A percentile compares a stretch with the other conserved stretches of the same genome.
phyloP scores from a whole-genome alignment of 1,140 invertebrate species.

The Belonocnema kinseyi region DNA sequence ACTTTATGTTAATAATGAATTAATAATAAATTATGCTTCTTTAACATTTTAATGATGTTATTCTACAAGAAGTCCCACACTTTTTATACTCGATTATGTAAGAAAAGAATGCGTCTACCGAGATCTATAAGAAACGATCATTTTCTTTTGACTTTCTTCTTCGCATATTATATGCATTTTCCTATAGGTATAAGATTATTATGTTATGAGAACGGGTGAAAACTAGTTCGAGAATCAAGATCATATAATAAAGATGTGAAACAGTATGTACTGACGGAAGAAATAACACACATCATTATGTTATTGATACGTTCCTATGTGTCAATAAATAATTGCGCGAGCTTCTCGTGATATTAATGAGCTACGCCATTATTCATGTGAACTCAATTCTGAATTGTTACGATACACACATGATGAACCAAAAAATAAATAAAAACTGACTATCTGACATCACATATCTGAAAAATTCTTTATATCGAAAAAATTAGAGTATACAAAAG shows the following conservation, averaged over 20 bases:
- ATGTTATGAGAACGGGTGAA: conserved; percentile 10
- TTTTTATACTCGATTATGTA: neutral
- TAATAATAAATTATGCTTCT: too few species aligned
- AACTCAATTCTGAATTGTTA: conserved; percentile 2
- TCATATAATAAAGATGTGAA: neutral
- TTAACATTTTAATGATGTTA: too few species aligned
- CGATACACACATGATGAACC: conserved; percentile 4
- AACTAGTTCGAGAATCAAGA: conserved; percentile 23
- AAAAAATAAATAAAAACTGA: too few species aligned
- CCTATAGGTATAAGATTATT: neutral
- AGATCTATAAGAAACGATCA: neutral
- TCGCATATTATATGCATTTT: neutral
- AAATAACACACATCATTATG: conserved; percentile 22
- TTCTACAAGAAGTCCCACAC: too few species aligned
- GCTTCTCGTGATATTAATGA: conserved; percentile 1
- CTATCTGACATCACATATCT: too few species aligned
- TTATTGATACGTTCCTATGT: conserved; percentile 22
- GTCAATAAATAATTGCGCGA: conserved; percentile 28
- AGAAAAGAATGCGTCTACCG: neutral
- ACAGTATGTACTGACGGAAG: conserved; percentile 8
- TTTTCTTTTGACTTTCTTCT: neutral
- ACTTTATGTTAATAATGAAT: too few species aligned
- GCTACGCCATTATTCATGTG: neutral
- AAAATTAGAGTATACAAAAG: too few species aligned
- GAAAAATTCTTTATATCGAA: too few species aligned